phyloP scores from a whole-genome alignment of 2,797 vertebrate genomes.

The Aldrovandia affinis region DNA sequence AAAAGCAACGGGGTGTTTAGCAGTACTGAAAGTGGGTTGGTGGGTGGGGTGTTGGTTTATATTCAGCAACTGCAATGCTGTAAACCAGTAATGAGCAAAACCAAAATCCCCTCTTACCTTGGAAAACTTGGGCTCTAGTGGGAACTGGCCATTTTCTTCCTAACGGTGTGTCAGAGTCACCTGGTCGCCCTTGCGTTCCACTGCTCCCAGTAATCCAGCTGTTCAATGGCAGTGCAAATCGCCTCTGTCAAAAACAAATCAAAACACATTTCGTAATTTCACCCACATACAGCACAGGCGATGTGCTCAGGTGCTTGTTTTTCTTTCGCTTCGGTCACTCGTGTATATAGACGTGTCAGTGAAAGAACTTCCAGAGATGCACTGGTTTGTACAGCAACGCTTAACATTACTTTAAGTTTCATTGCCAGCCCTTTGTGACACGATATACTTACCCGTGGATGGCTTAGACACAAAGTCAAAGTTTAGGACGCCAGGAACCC shows the following conservation, averaged over 20 bases:
- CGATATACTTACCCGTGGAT: slow-evolving; percentile 80
- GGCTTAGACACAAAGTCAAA: slow-evolving; percentile 99
- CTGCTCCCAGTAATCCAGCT: slow-evolving; percentile 89
- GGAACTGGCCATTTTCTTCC: slow-evolving; percentile 96
- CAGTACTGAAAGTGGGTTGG: too few species aligned
- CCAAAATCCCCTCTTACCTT: too few species aligned
- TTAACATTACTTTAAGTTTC: too few species aligned
- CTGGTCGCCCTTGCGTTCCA: slow-evolving; percentile 82
- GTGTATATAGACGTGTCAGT: not conserved
- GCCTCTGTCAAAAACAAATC: slow-evolving; percentile 77
- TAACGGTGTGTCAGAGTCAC: slow-evolving; percentile 82
- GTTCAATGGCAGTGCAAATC: slow-evolving; percentile 82
- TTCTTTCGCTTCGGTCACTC: not conserved
- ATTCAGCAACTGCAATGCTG: too few species aligned
- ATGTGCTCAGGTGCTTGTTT: not conserved
- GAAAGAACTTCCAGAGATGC: not conserved
- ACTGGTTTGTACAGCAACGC: not conserved
- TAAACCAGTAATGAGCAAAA: not conserved
- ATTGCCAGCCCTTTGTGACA: not conserved
- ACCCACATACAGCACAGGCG: slow-evolving; percentile 27
- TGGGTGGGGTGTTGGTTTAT: too few species aligned
- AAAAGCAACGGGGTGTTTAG: too few species aligned
- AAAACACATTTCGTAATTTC: too few species aligned
- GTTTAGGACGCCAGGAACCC: slow-evolving; percentile 87
- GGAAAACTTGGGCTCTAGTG: slow-evolving; percentile 90